phyloP scores from a whole-genome alignment of 2,113 vertebrate species.

The Oreamnos americanus region DNA sequence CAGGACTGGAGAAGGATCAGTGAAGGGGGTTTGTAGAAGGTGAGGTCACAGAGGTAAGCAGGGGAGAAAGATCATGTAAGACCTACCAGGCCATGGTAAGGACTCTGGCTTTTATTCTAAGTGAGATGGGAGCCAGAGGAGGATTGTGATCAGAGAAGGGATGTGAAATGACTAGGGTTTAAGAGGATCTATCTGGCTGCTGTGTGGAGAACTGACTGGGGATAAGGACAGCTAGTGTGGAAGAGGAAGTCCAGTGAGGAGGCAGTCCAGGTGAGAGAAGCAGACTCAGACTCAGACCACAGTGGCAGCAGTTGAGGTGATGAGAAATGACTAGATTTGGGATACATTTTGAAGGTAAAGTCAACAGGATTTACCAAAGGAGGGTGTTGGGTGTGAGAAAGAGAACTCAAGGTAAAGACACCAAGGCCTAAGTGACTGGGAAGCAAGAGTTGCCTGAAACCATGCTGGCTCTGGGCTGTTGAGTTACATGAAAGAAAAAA shows the following conservation, averaged over 20 bases:
- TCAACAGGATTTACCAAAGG: slow-evolving; percentile 34
- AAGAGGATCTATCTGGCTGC: background rate
- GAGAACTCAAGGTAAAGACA: background rate
- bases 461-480: background rate
- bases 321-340: background rate
- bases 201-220: background rate
- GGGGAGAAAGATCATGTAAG: background rate
- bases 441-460: background rate
- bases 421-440: background rate
- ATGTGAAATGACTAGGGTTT: background rate
- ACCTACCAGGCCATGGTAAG: background rate
- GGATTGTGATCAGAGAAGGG: background rate
- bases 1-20: slow-evolving; percentile 14
- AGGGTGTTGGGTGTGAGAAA: background rate
- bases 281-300: background rate
- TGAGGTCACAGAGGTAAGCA: background rate
- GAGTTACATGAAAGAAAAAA: background rate
- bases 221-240: background rate
- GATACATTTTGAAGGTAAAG: background rate
- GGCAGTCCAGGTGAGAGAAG: background rate
- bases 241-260: background rate
- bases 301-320: background rate
- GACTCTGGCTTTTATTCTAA: background rate
- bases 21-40: background rate
- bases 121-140: background rate